Percentiles rank a stretch among this genome's conserved stretches.
phyloP scores from a whole-genome alignment of 1,140 invertebrate species.

The Berghia stephanieae region DNA sequence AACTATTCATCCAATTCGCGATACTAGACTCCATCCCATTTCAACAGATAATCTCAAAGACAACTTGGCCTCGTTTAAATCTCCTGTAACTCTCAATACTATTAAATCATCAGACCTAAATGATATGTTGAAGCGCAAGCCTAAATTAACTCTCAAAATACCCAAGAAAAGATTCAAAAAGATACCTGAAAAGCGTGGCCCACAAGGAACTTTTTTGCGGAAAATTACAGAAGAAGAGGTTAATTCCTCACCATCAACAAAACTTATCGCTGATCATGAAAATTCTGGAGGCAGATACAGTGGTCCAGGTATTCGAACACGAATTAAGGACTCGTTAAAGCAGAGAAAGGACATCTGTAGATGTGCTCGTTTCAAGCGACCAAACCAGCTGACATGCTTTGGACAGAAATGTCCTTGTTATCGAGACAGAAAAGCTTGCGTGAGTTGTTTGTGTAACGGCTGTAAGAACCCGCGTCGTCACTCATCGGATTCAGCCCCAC shows the following conservation, averaged over 20 bases:
- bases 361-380: constrained; percentile 89
- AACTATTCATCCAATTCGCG: too few relatives aligned
- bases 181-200: neutral
- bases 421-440: constrained; percentile 80
- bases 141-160: constrained; percentile 21
- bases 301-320: neutral
- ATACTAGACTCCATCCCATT: too few relatives aligned
- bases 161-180: constrained; percentile 27
- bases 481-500: constrained; percentile 31
- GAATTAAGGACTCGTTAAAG: neutral
- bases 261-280: too few relatives aligned
- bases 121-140: too few relatives aligned
- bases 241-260: too few relatives aligned
- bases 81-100: too few relatives aligned
- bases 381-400: constrained; percentile 90
- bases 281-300: too few relatives aligned
- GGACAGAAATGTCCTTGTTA: constrained; percentile 93
- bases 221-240: too few relatives aligned
- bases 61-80: too few relatives aligned
- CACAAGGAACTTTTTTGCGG: neutral
- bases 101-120: too few relatives aligned
- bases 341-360: constrained; percentile 72
- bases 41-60: too few relatives aligned
- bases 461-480: constrained; percentile 82
- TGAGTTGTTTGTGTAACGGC: constrained; percentile 88